phyloP scores from a whole-genome alignment of 2,113 vertebrate genomes.

The Rhodinocichla rosea region DNA sequence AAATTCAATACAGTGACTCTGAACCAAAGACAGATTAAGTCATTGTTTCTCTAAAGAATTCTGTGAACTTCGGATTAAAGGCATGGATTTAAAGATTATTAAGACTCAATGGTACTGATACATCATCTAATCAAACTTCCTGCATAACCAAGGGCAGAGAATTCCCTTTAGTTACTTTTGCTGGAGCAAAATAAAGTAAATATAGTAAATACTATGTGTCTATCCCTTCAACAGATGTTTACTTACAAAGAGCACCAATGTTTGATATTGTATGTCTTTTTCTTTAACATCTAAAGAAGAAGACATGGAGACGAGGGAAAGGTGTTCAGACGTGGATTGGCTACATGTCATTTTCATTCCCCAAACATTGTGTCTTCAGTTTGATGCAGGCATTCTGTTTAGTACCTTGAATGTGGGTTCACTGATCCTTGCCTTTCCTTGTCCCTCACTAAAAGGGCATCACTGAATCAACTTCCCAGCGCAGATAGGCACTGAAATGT shows the following conservation, averaged over 20 bases:
- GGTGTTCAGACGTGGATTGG: neutral
- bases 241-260: neutral
- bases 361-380: neutral
- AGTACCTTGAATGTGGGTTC: neutral
- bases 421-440: neutral
- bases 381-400: neutral
- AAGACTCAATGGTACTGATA: neutral
- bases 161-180: neutral
- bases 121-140: neutral
- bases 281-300: neutral
- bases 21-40: neutral
- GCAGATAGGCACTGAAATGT: neutral
- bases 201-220: neutral
- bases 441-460: neutral
- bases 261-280: no score
- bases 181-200: neutral
- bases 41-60: conserved; percentile 11
- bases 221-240: neutral
- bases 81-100: conserved; percentile 8
- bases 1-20: neutral
- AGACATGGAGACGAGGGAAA: neutral
- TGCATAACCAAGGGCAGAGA: neutral
- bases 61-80: neutral
- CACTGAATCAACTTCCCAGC: neutral
- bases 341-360: neutral